These are phyloP conservation scores for Nasonovia ribisnigri DNA, from an alignment of 2,888 invertebrate genomes.

Conservation along the genomic window DNA sequence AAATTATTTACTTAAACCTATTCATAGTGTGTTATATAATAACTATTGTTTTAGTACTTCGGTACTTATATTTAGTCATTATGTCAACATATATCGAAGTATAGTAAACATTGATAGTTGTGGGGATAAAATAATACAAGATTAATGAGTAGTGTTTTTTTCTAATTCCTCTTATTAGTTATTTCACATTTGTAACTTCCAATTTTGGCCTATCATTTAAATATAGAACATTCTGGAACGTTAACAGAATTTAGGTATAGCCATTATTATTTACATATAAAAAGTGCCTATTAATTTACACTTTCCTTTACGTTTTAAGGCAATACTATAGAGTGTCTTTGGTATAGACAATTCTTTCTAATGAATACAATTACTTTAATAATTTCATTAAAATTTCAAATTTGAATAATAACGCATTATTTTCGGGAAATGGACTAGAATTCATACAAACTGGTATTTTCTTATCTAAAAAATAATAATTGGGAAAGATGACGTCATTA, in stretches of 20 bases:
- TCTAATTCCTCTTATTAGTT: neutral
- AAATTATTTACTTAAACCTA: neutral
- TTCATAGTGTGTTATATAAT: neutral
- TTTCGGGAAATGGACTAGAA: neutral
- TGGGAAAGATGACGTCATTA: neutral
- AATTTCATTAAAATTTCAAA: neutral
- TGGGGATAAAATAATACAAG: neutral
- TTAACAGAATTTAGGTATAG: neutral
- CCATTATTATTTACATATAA: neutral
- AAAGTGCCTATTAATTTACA: neutral
- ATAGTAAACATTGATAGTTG: neutral
- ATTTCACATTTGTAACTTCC: neutral
- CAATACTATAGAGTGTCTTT: neutral
- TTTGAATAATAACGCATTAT: neutral
- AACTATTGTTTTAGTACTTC: no score
- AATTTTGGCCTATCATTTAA: neutral
- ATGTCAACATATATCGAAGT: neutral
- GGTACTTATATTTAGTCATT: neutral
- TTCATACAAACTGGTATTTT: neutral
- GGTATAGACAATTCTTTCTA: neutral
- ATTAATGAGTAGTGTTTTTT: neutral
- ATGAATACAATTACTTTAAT: neutral
- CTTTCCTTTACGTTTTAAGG: neutral
- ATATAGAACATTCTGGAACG: accelerated
- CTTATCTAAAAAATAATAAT: neutral